Conservation (phyloP, 2,888 invertebrate species). For the Hypercompe scribonia region DNA sequence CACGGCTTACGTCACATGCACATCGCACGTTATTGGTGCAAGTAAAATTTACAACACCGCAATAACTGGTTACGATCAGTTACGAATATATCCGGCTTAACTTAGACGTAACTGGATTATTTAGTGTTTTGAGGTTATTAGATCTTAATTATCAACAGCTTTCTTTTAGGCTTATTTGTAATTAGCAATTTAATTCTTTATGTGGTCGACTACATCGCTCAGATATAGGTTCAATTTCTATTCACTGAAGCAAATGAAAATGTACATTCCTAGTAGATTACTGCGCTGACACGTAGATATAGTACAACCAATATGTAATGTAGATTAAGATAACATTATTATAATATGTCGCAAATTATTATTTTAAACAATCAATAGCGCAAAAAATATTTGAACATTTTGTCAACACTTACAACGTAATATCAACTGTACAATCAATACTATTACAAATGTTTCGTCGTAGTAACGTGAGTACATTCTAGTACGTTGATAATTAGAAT, state of each 20-base stretch:
- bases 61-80: conserved; percentile 46
- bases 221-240: neutral
- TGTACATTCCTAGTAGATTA: neutral
- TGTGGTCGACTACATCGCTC: neutral
- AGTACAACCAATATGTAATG: neutral
- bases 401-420: neutral
- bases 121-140: conserved; percentile 34
- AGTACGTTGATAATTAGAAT: conserved; percentile 31
- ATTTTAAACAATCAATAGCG: neutral
- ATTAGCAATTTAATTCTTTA: neutral
- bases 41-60: conserved; percentile 69
- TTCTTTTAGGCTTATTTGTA: neutral
- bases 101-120: conserved; percentile 71
- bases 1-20: conserved; percentile 62
- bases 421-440: neutral
- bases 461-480: neutral
- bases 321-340: neutral
- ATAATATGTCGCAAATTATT: neutral
- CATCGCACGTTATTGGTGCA: conserved; percentile 73
- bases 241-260: neutral
- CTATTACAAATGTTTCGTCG: neutral
- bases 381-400: neutral
- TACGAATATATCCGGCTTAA: conserved; percentile 63
- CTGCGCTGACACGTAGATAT: neutral
- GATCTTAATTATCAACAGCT: conserved; percentile 9